Conservation (phyloP, 2,113 vertebrate species). For the Tragelaphus buxtoni region DNA sequence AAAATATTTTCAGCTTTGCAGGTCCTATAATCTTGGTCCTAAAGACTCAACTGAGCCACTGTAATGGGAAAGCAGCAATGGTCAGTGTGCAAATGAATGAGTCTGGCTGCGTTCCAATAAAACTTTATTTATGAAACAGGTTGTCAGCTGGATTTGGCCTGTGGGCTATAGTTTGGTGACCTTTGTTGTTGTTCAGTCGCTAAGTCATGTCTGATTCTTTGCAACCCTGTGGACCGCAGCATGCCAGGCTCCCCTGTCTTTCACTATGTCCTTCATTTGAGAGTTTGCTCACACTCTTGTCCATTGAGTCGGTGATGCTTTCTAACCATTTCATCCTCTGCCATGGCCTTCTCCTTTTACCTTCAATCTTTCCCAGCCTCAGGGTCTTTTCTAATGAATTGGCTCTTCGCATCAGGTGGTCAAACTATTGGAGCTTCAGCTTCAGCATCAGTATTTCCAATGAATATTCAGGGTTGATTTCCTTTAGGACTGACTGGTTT, state of each 20-base stretch:
- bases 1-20: not conserved
- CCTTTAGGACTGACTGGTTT: not conserved
- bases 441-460: not conserved
- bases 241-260: not conserved
- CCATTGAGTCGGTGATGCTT: fast-evolving
- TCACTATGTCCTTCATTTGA: not conserved
- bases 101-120: not conserved
- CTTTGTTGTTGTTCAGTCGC: not conserved
- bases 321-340: not conserved
- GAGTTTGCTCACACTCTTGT: not conserved
- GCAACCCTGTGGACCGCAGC: not conserved
- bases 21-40: not conserved
- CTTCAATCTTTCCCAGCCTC: not conserved
- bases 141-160: not conserved
- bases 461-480: not conserved
- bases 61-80: not conserved
- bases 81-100: not conserved
- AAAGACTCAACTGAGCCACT: not conserved
- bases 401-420: not conserved
- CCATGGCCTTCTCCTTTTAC: not conserved
- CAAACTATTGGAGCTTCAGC: not conserved
- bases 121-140: not conserved
- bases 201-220: not conserved
- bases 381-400: not conserved
- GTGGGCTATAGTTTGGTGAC: fast-evolving